Percentiles rank a stretch among this genome's conserved stretches.
phyloP scores from a whole-genome alignment of 2,113 vertebrate species.

The Lampris megalopsis region DNA sequence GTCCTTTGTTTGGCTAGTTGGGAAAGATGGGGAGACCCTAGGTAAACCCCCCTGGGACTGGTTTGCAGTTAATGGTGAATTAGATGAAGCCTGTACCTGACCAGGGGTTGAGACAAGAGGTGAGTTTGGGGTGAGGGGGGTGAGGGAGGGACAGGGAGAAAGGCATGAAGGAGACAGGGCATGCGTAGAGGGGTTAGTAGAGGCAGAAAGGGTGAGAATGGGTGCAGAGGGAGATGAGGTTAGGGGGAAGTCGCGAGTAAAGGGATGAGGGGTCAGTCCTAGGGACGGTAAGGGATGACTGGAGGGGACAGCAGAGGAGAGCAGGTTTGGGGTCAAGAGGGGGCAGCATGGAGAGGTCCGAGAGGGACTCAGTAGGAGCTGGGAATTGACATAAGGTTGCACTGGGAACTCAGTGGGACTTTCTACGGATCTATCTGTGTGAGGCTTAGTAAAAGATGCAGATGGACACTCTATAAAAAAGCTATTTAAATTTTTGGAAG shows the following conservation, averaged over 20 bases:
- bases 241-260: not conserved
- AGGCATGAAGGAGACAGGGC: slow-evolving; percentile 43
- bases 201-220: slow-evolving; percentile 38
- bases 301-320: slow-evolving; percentile 18
- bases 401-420: not conserved
- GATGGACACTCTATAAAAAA: not conserved
- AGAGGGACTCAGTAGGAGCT: slow-evolving; percentile 55
- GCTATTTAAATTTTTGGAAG: not conserved
- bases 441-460: not conserved
- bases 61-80: not conserved
- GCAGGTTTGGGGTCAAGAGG: not conserved
- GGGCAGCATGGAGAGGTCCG: slow-evolving; percentile 20
- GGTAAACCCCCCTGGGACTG: slow-evolving; percentile 2
- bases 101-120: not conserved
- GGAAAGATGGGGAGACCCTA: not conserved
- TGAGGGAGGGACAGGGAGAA: slow-evolving; percentile 33
- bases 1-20: not conserved
- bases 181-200: slow-evolving; percentile 25
- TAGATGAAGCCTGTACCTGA: not conserved
- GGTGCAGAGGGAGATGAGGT: slow-evolving; percentile 40
- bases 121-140: slow-evolving; percentile 1
- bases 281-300: slow-evolving; percentile 47
- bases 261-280: slow-evolving; percentile 49
- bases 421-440: not conserved
- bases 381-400: not conserved